A percentile compares a stretch with the other conserved stretches of the same genome.
phyloP scores from a whole-genome alignment of 2,113 vertebrate species.

The Solenodon paradoxus region DNA sequence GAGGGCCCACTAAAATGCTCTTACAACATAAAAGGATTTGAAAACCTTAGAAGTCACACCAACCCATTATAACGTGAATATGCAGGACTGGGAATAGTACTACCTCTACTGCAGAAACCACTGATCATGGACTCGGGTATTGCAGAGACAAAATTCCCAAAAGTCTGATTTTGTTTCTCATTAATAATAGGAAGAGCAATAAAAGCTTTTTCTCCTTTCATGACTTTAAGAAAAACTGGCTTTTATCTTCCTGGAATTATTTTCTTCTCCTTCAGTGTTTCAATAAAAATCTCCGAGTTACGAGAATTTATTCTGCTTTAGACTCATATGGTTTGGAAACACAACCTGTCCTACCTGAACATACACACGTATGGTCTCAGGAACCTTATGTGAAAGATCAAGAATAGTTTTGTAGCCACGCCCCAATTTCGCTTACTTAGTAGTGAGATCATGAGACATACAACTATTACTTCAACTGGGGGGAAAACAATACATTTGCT shows the following conservation, averaged over 20 bases:
- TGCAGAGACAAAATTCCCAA: not conserved
- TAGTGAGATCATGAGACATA: not conserved
- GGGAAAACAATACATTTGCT: not conserved
- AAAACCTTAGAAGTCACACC: not conserved
- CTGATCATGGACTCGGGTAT: not conserved
- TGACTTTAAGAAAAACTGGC: not conserved
- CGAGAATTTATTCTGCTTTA: conserved; percentile 5
- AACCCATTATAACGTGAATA: no score
- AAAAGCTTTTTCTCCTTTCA: not conserved
- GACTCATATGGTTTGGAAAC: not conserved
- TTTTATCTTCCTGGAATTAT: not conserved
- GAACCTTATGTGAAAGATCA: not conserved
- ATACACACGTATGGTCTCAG: not conserved
- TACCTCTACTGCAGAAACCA: not conserved
- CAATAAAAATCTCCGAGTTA: not conserved
- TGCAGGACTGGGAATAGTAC: no score
- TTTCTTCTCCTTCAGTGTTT: not conserved
- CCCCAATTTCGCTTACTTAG: not conserved
- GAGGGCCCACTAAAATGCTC: not conserved
- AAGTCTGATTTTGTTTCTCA: not conserved
- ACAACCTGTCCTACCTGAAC: not conserved
- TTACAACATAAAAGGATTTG: not conserved
- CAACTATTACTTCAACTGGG: conserved; percentile 11
- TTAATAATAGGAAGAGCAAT: not conserved
- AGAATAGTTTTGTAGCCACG: not conserved